Conservation (phyloP, 2,113 vertebrate genomes). For the Alligator sinensis region DNA sequence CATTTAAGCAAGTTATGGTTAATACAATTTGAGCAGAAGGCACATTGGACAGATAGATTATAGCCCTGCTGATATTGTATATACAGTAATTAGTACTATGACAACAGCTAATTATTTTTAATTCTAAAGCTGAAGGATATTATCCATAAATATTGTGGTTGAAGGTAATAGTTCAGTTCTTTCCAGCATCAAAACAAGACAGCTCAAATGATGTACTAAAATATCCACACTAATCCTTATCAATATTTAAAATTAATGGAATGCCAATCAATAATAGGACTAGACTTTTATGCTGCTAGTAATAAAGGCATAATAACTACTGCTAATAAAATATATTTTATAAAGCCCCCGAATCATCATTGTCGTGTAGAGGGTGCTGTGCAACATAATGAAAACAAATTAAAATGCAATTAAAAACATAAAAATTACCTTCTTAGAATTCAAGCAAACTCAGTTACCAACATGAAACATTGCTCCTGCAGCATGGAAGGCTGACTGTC, state of each 20-base stretch:
- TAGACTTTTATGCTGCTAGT: conserved; percentile 9
- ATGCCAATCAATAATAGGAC: conserved; percentile 30
- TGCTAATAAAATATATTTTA: conserved; percentile 35
- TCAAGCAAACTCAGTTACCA: background rate
- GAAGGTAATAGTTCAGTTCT: conserved; percentile 31
- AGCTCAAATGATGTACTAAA: conserved; percentile 33
- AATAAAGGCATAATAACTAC: background rate
- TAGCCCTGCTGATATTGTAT: conserved; percentile 57
- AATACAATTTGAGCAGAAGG: conserved; percentile 58
- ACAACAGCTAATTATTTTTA: conserved; percentile 70
- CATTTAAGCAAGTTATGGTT: conserved; percentile 70
- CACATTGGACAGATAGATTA: conserved; percentile 74
- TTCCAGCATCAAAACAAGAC: conserved; percentile 9
- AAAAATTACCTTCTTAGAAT: conserved; percentile 33
- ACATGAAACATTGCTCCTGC: background rate
- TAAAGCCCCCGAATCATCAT: conserved; percentile 28
- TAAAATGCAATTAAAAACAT: conserved; percentile 34
- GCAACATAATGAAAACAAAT: conserved; percentile 3
- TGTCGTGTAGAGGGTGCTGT: background rate
- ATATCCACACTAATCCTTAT: conserved; percentile 41
- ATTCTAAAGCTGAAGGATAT: conserved; percentile 64
- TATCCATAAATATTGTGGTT: conserved; percentile 45
- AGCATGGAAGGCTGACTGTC: background rate
- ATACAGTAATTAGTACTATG: conserved; percentile 60
- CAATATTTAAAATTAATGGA: conserved; percentile 64